Conservation (phyloP, 2,888 invertebrate genomes). For the Caenorhabditis parvicauda region DNA sequence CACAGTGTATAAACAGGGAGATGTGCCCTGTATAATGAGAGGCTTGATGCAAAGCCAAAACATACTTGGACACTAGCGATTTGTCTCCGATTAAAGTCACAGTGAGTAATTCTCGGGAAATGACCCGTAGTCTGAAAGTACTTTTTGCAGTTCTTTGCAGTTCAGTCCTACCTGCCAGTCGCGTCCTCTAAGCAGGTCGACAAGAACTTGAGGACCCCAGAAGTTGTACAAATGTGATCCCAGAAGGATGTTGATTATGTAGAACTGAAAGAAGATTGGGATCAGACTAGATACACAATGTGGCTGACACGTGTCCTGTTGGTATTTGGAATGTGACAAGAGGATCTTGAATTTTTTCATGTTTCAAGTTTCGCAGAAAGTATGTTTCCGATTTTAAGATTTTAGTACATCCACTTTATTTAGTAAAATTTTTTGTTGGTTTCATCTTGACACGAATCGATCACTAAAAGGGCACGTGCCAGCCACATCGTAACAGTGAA, state of each 20-base stretch:
- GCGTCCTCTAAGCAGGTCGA: conserved; percentile 48
- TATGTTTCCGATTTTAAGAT: neutral
- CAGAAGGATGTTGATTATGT: conserved; percentile 52
- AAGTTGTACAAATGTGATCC: conserved; percentile 49
- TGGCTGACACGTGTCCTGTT: too few species aligned
- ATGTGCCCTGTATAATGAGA: too few species aligned
- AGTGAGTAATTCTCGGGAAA: conserved; percentile 60
- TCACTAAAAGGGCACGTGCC: too few species aligned
- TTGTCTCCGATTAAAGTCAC: conserved; percentile 55
- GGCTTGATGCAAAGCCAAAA: too few species aligned
- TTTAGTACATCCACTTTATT: neutral
- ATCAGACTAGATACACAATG: neutral
- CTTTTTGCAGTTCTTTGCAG: too few species aligned
- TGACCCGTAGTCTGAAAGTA: conserved; percentile 55
- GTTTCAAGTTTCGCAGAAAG: neutral
- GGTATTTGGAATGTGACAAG: too few species aligned
- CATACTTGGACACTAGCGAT: conserved; percentile 52
- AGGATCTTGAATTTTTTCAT: too few species aligned
- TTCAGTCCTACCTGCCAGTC: conserved; percentile 52
- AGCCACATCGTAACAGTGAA: too few species aligned
- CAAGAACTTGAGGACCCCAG: conserved; percentile 53
- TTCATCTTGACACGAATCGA: too few species aligned
- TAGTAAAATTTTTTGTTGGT: too few species aligned
- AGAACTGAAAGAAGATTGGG: conserved; percentile 43
- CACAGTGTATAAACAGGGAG: too few species aligned